Conservation (phyloP, 2,797 vertebrate species). For the Hyperoplus immaculatus region DNA sequence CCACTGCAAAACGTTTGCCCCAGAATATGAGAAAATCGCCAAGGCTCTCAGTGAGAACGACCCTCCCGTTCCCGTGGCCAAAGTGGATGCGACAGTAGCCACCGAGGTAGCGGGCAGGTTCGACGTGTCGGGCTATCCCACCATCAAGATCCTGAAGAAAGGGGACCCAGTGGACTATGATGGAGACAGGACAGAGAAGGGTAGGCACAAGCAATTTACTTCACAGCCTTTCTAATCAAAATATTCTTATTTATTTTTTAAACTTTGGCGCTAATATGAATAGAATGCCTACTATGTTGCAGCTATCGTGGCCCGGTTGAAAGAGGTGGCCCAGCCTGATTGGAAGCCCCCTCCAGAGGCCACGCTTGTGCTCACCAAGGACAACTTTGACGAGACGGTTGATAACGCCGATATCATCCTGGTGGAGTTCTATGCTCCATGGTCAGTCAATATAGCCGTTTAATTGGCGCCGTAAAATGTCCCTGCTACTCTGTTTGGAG, state of each 20-base stretch:
- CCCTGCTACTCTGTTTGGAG: not conserved
- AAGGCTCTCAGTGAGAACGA: slow-evolving; percentile 90
- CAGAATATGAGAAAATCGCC: slow-evolving; percentile 96
- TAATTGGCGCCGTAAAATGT: not conserved
- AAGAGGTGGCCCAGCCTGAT: slow-evolving; percentile 91
- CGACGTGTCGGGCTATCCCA: slow-evolving; percentile 95
- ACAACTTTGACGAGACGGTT: slow-evolving; percentile 93
- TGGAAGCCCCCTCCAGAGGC: slow-evolving; percentile 96
- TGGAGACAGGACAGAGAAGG: slow-evolving; percentile 90
- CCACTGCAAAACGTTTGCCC: slow-evolving; percentile 96
- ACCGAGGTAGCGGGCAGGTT: slow-evolving; percentile 87
- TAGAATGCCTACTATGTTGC: slow-evolving; percentile 53
- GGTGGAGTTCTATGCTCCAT: slow-evolving; percentile 98
- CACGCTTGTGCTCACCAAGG: slow-evolving; percentile 92
- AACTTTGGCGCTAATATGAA: too few species aligned
- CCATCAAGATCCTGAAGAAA: slow-evolving; percentile 97
- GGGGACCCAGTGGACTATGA: slow-evolving; percentile 95
- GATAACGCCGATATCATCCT: slow-evolving; percentile 94
- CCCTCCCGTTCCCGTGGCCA: slow-evolving; percentile 94
- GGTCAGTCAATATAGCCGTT: slow-evolving; percentile 83
- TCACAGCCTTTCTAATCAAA: not conserved
- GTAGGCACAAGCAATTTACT: slow-evolving; percentile 68
- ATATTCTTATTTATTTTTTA: not conserved
- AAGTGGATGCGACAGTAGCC: slow-evolving; percentile 93
- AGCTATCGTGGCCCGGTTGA: slow-evolving; percentile 93